Base-by-base conservation (phyloP, 2,797 vertebrate species). In the Varecia variegata region DNA sequence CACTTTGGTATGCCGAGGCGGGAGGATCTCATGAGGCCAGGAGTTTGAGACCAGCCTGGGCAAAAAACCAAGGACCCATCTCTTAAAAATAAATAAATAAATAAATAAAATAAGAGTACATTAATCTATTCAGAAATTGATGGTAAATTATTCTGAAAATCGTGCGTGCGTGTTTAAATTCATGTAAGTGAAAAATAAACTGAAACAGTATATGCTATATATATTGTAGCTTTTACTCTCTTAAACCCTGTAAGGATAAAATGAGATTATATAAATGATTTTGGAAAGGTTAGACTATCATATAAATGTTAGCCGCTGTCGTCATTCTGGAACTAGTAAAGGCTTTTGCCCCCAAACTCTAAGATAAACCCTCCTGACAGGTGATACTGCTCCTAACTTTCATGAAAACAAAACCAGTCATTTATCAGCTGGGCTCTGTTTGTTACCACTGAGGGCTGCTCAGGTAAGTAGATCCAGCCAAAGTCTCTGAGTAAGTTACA, bases 241-340 rank as follows among this genome's bases (percentile, higher is more conserved):
- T 70, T 92, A 95, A 92, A 14, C 7, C 4, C 32, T 3, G 1
- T 70, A 82, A 74, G 38, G 47, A 73, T 73, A 60, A 80, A 84
- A 94, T 18, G 13, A 91, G 15, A 91, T 83, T 71, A 81, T 52
- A 73, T 65, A 65, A 86, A 71, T 70, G 40, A 90, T 58, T 85
- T 81, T 32, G 56, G 76, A 77, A 92, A 92, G 45, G 47, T 68
- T 6, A 88, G 52, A 93, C 45, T 50, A 77, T 62, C 40, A 95
- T 27, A 43, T 73, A 95, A 93, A 92, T 71, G 32, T 52, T 27
- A 81, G 45, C 65, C 27, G 54, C 65, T 56, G 11, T 81, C 81
- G 83, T 80, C 86, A 40, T 91, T 93, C 73, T 80, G 32, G 68
- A 93, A 94, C 45, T 27, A 87, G 56, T 45, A 73, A 79, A 71